A percentile compares a stretch with the other conserved stretches of the same genome.
These are phyloP conservation scores for Perithous albicinctus DNA, from an alignment of 2,888 invertebrate species.

Conservation along the genomic window DNA sequence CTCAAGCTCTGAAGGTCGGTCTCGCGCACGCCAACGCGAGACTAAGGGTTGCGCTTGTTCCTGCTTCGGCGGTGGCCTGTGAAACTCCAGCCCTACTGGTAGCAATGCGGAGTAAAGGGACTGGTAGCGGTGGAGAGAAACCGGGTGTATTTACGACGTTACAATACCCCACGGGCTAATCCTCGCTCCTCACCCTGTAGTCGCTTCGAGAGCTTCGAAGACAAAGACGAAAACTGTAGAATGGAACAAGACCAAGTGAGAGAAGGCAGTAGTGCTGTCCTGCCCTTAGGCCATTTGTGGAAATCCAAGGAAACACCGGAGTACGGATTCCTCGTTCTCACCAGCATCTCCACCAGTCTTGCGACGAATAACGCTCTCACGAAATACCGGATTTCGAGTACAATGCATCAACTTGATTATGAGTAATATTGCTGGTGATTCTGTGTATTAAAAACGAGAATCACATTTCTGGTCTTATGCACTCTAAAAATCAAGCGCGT, in stretches of 20 bases:
- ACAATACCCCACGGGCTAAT: constrained; percentile 84
- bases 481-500: too few species aligned
- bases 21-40: constrained; percentile 1
- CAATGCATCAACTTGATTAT: not conserved
- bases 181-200: constrained; percentile 76
- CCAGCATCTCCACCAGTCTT: constrained; percentile 30
- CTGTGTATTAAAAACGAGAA: too few species aligned
- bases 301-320: constrained; percentile 65
- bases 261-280: constrained; percentile 60
- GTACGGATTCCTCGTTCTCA: constrained; percentile 66
- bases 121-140: constrained; percentile 68
- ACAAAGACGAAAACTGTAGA: constrained; percentile 28
- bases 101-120: constrained; percentile 72
- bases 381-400: constrained; percentile 59
- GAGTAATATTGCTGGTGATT: not conserved
- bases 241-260: constrained; percentile 32
- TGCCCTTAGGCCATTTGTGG: constrained; percentile 67
- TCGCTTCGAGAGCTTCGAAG: constrained; percentile 65
- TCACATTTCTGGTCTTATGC: too few species aligned
- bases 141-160: constrained; percentile 84
- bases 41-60: constrained; percentile 29
- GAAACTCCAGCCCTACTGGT: constrained; percentile 49
- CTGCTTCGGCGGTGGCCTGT: constrained; percentile 20
- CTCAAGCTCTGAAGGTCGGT: constrained; percentile 32
- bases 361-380: constrained; percentile 45